Evolutionary conservation across 37 sponge, comb jelly and placozoan species (phyloP).

Genomic region (Ianthella basta): DNA sequence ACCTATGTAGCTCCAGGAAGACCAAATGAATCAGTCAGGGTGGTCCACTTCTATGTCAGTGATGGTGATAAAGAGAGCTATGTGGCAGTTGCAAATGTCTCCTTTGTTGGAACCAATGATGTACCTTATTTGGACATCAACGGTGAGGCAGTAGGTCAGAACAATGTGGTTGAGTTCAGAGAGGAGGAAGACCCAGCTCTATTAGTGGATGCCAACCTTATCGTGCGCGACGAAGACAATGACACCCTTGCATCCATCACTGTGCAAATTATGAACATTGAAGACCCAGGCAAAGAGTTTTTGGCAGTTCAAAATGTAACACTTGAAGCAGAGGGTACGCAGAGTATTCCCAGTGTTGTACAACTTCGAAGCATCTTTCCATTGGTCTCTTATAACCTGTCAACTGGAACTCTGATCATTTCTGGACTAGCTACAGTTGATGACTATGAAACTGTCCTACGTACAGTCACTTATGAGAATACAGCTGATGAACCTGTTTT

Average conservation of each 20-base stretch:
- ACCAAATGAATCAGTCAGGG: slow-evolving; percentile 65
- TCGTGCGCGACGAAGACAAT: slow-evolving; percentile 81
- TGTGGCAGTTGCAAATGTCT: slow-evolving; percentile 54
- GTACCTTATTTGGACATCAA: slow-evolving; percentile 73
- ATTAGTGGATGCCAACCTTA: slow-evolving; percentile 43
- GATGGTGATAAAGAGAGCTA: slow-evolving; percentile 71
- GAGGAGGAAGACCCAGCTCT: slow-evolving; percentile 76
- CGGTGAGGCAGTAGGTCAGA: slow-evolving; percentile 45
- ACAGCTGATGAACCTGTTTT: slow-evolving; percentile 57
- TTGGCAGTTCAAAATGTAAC: slow-evolving; percentile 55
- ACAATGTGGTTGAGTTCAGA: slow-evolving; percentile 49
- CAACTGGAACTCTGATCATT: slow-evolving; percentile 44
- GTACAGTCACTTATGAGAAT: slow-evolving; percentile 78
- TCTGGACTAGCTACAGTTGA: slow-evolving; percentile 73
- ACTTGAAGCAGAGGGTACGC: slow-evolving; percentile 15
- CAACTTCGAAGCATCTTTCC: slow-evolving; percentile 56
- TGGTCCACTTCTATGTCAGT: slow-evolving; percentile 61
- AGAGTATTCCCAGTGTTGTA: slow-evolving; percentile 46
- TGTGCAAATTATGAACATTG: slow-evolving; percentile 61
- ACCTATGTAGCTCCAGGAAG: slow-evolving; percentile 73
- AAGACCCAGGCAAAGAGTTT: slow-evolving; percentile 52
- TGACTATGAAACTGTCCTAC: slow-evolving; percentile 65
- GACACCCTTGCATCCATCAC: slow-evolving; percentile 62
- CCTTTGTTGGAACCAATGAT: slow-evolving; percentile 79
- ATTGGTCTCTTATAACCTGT: slow-evolving; percentile 56